Evolutionary conservation across 2,888 invertebrate species (phyloP).

Genomic region (Lycocerus yunnanus): DNA sequence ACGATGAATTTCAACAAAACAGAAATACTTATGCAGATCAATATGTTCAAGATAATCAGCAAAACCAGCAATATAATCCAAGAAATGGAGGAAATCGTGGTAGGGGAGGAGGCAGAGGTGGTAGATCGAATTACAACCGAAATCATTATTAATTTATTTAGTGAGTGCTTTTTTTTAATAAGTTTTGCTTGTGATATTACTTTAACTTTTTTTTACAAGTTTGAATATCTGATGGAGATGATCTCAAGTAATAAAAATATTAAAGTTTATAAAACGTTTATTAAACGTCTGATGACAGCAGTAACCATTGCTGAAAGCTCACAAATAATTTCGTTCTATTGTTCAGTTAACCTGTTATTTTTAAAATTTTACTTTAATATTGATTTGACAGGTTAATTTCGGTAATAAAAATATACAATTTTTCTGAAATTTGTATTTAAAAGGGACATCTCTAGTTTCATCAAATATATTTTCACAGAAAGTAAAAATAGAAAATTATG

Average conservation of each 20-base stretch:
- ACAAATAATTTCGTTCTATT: too few species aligned
- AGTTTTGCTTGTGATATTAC: neutral
- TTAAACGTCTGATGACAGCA: too few species aligned
- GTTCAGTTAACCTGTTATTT: too few species aligned
- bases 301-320: too few species aligned
- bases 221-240: neutral
- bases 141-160: conserved; percentile 36
- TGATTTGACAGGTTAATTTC: too few species aligned
- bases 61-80: conserved; percentile 52
- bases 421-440: neutral
- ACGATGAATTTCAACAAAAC: conserved; percentile 52
- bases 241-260: neutral
- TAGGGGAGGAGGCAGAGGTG: conserved; percentile 40
- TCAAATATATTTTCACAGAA: too few species aligned
- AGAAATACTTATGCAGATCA: conserved; percentile 54
- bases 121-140: conserved; percentile 51
- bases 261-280: neutral
- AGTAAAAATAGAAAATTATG: too few species aligned
- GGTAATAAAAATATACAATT: neutral
- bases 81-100: conserved; percentile 40
- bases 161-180: neutral
- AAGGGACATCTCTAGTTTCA: too few species aligned
- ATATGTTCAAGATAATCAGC: conserved; percentile 53
- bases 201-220: neutral
- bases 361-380: too few species aligned